A percentile compares a stretch with the other conserved stretches of the same genome.
Evolutionary conservation across 2,888 invertebrate genomes (phyloP).

Genomic region (Eupithecia subfuscata): DNA sequence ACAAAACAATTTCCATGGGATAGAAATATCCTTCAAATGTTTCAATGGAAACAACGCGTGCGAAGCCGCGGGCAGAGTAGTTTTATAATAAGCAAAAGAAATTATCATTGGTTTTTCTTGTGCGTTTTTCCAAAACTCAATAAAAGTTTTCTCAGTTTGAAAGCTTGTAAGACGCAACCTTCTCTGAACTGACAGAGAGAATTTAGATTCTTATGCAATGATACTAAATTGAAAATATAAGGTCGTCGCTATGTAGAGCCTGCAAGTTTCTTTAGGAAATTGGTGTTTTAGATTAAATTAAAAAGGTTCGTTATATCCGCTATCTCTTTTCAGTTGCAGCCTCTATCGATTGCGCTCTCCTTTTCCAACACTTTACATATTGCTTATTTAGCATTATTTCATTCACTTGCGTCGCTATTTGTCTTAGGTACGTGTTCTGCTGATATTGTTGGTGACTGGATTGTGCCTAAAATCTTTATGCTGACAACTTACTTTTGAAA

Average conservation of each 20-base stretch:
- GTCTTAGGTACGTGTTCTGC: conserved; percentile 67
- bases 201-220: neutral
- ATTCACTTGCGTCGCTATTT: conserved; percentile 71
- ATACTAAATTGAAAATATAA: neutral
- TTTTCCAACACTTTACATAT: conserved; percentile 78
- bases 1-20: neutral
- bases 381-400: conserved; percentile 81
- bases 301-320: conserved; percentile 14
- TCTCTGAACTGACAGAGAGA: neutral
- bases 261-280: neutral
- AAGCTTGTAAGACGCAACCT: too few relatives aligned
- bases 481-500: neutral
- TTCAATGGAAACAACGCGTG: too few relatives aligned
- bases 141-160: too few relatives aligned
- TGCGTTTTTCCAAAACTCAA: too few relatives aligned
- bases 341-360: conserved; percentile 71
- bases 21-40: too few relatives aligned
- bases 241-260: neutral
- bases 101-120: too few relatives aligned
- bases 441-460: conserved; percentile 61
- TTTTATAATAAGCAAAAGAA: too few relatives aligned
- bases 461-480: conserved; percentile 14
- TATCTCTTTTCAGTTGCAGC: conserved; percentile 40
- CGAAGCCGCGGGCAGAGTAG: too few relatives aligned
- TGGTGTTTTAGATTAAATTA: neutral